Conservation (phyloP, 2,797 vertebrate genomes). For the Trachurus trachurus region DNA sequence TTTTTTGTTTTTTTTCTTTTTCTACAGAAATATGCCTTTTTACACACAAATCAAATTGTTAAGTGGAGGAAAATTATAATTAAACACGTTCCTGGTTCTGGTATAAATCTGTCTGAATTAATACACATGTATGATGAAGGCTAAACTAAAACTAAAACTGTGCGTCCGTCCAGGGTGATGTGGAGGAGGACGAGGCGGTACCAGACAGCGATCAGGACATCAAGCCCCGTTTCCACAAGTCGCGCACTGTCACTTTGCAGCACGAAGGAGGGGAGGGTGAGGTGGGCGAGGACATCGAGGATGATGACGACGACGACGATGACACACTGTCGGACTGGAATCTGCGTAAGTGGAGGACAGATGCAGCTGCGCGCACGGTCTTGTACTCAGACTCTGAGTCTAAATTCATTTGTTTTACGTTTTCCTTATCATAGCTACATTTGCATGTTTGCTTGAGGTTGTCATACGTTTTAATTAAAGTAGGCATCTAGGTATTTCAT, state of each 20-base stretch:
- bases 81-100: background rate
- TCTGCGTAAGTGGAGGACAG: slow-evolving; percentile 85
- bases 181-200: slow-evolving; percentile 92
- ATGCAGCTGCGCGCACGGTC: background rate
- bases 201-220: slow-evolving; percentile 96
- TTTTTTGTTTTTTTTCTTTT: slow-evolving; percentile 10
- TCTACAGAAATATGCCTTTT: fast-evolving
- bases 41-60: background rate
- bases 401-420: background rate
- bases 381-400: background rate
- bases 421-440: background rate
- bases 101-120: background rate
- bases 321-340: slow-evolving; percentile 96
- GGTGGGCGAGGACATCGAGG: slow-evolving; percentile 89
- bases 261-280: slow-evolving; percentile 91
- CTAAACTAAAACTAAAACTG: background rate
- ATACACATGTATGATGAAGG: too few relatives aligned
- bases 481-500: background rate
- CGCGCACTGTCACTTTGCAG: slow-evolving; percentile 93
- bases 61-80: background rate
- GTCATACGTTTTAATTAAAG: background rate
- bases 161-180: slow-evolving; percentile 77
- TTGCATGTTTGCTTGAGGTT: background rate
- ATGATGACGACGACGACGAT: slow-evolving; percentile 94
- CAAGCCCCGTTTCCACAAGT: slow-evolving; percentile 97